Evolutionary conservation across 2,888 invertebrate species (phyloP), one percentile per base, ranked within the genome.

Genomic region (Harpalus rubripes): DNA sequence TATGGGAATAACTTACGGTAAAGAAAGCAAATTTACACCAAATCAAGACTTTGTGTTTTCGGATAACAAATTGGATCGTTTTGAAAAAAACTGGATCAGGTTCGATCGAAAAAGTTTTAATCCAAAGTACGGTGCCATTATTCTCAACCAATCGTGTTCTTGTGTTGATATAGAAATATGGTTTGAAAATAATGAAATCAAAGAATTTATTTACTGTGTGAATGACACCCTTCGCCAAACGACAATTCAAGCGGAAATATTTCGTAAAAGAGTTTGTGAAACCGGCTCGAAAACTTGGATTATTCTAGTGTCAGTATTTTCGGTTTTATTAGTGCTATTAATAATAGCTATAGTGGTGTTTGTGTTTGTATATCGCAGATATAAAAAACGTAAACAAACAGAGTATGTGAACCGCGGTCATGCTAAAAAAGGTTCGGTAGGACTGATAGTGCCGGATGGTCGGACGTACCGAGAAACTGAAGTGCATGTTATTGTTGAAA

Each of bases 401-500:
- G 87, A 89, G 10, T 91, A 91, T 90, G 90, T 90, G 81, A 91
- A 86, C 56, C 59, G 80, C 5, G 74, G 85, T 4, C 0, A 12
- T 8, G 65, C 58, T 90, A 93, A 91, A 92, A 94, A 91, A 91
- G 93, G 92, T 88, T 91, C 91, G 87, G 87, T 95, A 87, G 94
- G 94, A 89, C 92, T 96, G 90, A 95, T 97, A 80, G 93, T 96
- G 89, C 96, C 97, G 0, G 96, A 96, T 88, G 95, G 96, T 0
- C 93, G 95, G 89, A 95, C 96, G 15, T 97, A 97, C 89, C 93
- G 95, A 89, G 96, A 97, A 92, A 97, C 97, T 8, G 96, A 97
- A 91, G 94, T 97, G 88, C 95, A 96, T 90, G 96, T 97, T 88
- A 95, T 97, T 89, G 95, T 96, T 87, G 97, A 97, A 92, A 94